Conservation (phyloP, 2,888 invertebrate genomes). For the Rugalucina vietnamica region DNA sequence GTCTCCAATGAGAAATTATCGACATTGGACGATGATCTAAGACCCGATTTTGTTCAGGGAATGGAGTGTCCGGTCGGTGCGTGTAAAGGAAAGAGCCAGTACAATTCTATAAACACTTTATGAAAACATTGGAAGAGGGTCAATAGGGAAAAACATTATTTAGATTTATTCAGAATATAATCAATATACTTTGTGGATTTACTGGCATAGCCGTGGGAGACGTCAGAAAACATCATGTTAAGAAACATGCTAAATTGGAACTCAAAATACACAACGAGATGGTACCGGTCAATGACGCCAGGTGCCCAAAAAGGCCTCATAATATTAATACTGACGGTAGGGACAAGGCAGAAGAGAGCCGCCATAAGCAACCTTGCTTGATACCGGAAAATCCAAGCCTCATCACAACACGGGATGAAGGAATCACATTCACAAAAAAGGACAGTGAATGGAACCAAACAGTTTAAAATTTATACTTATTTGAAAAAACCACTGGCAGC, state of each 20-base stretch:
- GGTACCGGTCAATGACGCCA: background rate
- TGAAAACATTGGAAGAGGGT: conserved; percentile 2
- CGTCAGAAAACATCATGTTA: background rate
- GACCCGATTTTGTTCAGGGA: background rate
- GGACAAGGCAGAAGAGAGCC: background rate
- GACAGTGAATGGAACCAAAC: background rate
- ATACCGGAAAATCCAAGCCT: background rate
- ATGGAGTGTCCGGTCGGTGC: background rate
- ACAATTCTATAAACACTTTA: background rate
- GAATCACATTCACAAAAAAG: background rate
- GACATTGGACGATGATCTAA: background rate
- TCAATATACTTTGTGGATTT: background rate
- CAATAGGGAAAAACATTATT: background rate
- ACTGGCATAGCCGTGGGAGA: background rate
- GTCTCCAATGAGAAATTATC: background rate
- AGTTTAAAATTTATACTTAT: background rate
- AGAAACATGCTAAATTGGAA: background rate
- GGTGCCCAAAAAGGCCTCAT: background rate
- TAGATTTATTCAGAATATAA: background rate
- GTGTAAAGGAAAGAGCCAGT: background rate
- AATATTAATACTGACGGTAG: background rate
- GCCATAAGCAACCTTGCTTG: background rate
- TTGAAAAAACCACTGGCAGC: background rate
- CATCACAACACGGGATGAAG: background rate
- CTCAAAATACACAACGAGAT: background rate